phyloP scores from a whole-genome alignment of 2,113 vertebrate genomes.

The Engystomops pustulosus region DNA sequence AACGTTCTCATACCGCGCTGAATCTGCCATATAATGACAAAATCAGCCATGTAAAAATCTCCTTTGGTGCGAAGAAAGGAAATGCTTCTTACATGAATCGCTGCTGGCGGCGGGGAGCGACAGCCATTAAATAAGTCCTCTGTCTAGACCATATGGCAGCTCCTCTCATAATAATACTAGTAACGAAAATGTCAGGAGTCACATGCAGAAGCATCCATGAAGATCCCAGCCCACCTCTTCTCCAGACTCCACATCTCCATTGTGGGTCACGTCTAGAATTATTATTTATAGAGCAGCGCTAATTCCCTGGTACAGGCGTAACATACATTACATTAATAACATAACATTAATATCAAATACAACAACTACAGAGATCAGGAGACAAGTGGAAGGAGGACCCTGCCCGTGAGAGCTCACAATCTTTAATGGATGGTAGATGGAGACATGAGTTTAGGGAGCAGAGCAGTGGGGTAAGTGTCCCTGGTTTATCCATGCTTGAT shows the following conservation, averaged over 20 bases:
- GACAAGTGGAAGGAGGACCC: too few species aligned
- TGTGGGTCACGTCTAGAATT: background rate
- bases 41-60: background rate
- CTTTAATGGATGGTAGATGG: too few species aligned
- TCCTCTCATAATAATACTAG: constrained; percentile 27
- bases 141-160: constrained; percentile 48
- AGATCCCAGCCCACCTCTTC: background rate
- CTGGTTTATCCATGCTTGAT: too few species aligned
- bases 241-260: background rate
- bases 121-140: constrained; percentile 36
- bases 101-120: background rate
- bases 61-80: constrained; percentile 2
- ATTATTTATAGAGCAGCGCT: too few species aligned
- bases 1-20: background rate
- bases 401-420: too few species aligned
- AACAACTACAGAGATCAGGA: too few species aligned
- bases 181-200: constrained; percentile 18
- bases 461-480: too few species aligned
- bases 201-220: background rate
- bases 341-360: too few species aligned
- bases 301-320: too few species aligned
- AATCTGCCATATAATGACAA: constrained; percentile 20
- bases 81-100: constrained; percentile 31
- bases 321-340: too few species aligned
- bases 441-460: too few species aligned